phyloP scores from a whole-genome alignment of 2,888 invertebrate species.

The Thera britannica region DNA sequence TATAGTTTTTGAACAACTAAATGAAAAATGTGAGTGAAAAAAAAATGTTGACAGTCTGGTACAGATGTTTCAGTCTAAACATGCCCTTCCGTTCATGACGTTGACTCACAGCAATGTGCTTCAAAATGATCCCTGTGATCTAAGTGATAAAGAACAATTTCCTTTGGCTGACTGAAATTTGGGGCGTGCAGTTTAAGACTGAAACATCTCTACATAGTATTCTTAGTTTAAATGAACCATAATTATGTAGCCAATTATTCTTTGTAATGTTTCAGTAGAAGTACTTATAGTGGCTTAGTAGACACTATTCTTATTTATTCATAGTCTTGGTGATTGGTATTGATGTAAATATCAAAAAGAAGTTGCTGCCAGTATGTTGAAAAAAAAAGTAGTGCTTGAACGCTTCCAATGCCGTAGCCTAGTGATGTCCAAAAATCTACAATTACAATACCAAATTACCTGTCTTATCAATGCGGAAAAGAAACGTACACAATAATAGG shows the following conservation, averaged over 20 bases:
- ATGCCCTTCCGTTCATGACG: too few relatives aligned
- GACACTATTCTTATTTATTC: not conserved
- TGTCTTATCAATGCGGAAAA: constrained; percentile 4
- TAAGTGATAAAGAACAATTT: too few relatives aligned
- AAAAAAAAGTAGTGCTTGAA: constrained; percentile 4
- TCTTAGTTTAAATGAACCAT: not conserved
- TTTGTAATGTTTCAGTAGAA: not conserved
- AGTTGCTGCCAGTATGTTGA: not conserved
- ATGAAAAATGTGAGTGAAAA: too few relatives aligned
- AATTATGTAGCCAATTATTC: too few relatives aligned
- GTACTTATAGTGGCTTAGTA: not conserved
- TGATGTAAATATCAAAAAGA: not conserved
- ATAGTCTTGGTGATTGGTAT: not conserved
- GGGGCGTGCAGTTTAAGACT: too few relatives aligned
- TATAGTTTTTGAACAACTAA: too few relatives aligned
- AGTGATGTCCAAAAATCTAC: constrained; percentile 2
- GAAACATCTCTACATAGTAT: too few relatives aligned
- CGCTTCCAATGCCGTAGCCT: constrained; percentile 8
- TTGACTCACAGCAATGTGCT: too few relatives aligned
- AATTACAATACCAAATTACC: not conserved
- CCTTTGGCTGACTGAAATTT: too few relatives aligned
- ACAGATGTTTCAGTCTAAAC: too few relatives aligned
- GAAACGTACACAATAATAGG: not conserved
- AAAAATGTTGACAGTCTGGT: too few relatives aligned
- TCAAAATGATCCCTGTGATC: too few relatives aligned